Base-by-base conservation (phyloP, 2,113 vertebrate genomes). In the Myotis brandtii region DNA sequence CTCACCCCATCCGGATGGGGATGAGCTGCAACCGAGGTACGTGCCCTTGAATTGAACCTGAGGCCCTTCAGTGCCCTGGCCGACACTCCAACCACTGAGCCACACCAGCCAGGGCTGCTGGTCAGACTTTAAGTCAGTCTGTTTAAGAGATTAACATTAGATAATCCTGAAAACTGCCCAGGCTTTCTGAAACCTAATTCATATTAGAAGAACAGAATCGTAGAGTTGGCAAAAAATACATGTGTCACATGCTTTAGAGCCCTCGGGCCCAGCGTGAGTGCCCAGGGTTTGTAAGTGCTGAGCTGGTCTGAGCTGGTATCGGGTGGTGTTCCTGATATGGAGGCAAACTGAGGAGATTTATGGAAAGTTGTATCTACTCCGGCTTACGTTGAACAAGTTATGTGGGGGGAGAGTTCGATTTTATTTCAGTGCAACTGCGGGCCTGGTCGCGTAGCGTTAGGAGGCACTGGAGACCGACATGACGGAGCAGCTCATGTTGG, bases 161-260 rank as follows among this genome's bases (percentile, higher is more conserved):
- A 32, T 80, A 76, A 84, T 72, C 46, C 83, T 93, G 54, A 88
- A 21, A 76, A 92, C 69, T 67, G 48, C 54, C 52, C 86, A 48
- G 34, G 25, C 64, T 89, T 89, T 86, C 77, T 82, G 25, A 64
- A 77, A 85, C 20, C 20, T 73, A 62, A 91, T 81, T 84, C 92
- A 21, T 64, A 9, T 76, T 76, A 81, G 32, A 83, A 59, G 87
- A 12, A 43, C 54, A 75, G 70, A 59, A 76, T 89, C 50, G 73
- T 46, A 73, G 72, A 32, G 25, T 11, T 56, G 70, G 48, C 21
- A 46, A 43, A 81, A 69, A 48, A 52, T 9, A 18, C 1, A 10
- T 83, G 23, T 16, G 20, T 64, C 67, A n/a, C 48, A 32, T 64
- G 34, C 25, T 80, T 70, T 43, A 80, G 80, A 90, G 6, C 14